phyloP scores from a whole-genome alignment of 2,113 vertebrate species.

The Monopterus albus region DNA sequence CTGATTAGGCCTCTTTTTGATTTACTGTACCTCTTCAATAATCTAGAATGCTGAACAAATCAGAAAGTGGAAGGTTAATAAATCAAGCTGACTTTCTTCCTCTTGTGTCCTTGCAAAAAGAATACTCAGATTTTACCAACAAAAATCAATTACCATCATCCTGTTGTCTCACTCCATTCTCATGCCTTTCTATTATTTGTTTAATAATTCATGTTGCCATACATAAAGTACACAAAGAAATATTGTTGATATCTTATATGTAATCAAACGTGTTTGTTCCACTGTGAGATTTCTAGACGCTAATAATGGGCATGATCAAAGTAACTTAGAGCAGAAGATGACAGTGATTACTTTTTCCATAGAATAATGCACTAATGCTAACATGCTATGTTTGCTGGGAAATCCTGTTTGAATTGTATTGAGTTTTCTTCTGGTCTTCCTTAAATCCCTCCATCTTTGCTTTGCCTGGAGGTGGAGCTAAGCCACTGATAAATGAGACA shows the following conservation, averaged over 20 bases:
- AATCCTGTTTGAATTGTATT: background rate
- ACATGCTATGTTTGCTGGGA: no score
- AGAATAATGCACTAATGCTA: no score
- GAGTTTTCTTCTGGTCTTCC: slow-evolving; percentile 19
- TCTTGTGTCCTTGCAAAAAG: slow-evolving; percentile 39
- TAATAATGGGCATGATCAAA: no score
- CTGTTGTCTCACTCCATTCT: background rate
- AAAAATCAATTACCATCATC: slow-evolving; percentile 17
- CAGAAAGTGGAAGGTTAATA: background rate
- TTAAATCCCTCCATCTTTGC: slow-evolving; percentile 32
- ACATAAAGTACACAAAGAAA: background rate
- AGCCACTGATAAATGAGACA: slow-evolving; percentile 34
- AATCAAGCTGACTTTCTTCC: slow-evolving; percentile 11
- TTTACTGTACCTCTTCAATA: slow-evolving; percentile 28
- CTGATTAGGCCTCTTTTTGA: background rate
- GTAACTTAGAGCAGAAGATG: no score
- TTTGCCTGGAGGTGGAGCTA: slow-evolving; percentile 43
- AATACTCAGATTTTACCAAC: slow-evolving; percentile 17
- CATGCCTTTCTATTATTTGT: background rate
- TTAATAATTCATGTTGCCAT: background rate
- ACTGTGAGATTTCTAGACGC: background rate
- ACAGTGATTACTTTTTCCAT: background rate
- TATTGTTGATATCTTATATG: background rate
- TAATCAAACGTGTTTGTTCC: background rate
- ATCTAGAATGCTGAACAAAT: slow-evolving; percentile 6